A percentile compares a stretch with the other conserved stretches of the same genome.
Evolutionary conservation across 2,888 invertebrate species (phyloP).

Genomic region (Argyra leucocephala): DNA sequence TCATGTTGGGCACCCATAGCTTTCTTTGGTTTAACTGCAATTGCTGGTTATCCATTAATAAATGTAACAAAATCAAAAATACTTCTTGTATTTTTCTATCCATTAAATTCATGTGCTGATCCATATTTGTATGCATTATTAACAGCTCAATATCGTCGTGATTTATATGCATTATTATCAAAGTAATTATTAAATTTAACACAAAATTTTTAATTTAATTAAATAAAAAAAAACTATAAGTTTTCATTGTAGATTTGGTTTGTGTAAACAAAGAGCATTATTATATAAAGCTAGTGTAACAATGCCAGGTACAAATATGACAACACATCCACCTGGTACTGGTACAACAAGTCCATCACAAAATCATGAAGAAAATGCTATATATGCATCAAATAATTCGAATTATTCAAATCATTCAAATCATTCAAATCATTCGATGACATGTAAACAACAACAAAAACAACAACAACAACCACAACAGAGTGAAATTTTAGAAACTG

Average conservation of each 20-base stretch:
- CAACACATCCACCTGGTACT: constrained; percentile 24
- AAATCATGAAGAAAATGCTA: neutral
- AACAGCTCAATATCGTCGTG: constrained; percentile 75
- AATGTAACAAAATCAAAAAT: constrained; percentile 73
- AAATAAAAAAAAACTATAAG: neutral
- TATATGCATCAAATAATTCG: constrained; percentile 25
- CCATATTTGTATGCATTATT: constrained; percentile 86
- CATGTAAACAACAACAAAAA: constrained; percentile 12
- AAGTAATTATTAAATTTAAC: constrained; percentile 44
- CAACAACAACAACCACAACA: constrained; percentile 23
- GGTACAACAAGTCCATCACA: neutral
- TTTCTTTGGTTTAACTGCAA: constrained; percentile 77
- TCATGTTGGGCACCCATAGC: constrained; percentile 81
- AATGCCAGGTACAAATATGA: constrained; percentile 32
- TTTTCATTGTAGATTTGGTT: constrained; percentile 44
- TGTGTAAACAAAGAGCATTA: constrained; percentile 46
- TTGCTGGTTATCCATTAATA: constrained; percentile 74
- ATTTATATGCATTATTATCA: constrained; percentile 57
- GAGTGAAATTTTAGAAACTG: constrained; percentile 28
- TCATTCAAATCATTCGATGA: constrained; percentile 11
- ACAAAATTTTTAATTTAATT: neutral
- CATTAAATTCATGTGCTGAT: constrained; percentile 84
- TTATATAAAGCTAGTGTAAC: constrained; percentile 44
- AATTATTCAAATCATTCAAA: constrained; percentile 25
- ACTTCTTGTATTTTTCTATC: constrained; percentile 80